A percentile compares a stretch with the other conserved stretches of the same genome.
Evolutionary conservation across 2,888 invertebrate genomes (phyloP).

Genomic region (Lamellibrachia satsuma): DNA sequence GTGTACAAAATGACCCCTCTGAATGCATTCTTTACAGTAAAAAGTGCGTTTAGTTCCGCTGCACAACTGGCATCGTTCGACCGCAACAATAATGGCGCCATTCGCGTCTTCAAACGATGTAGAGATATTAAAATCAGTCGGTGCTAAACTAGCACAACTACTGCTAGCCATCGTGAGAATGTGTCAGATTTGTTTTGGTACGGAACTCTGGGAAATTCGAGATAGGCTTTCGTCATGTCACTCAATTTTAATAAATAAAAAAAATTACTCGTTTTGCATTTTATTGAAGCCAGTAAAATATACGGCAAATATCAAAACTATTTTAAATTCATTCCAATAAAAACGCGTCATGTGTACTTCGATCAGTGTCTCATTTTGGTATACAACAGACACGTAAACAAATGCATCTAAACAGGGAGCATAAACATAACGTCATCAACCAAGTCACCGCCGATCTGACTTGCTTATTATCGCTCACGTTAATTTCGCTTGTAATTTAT

Average conservation of each 20-base stretch:
- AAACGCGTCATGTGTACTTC: neutral
- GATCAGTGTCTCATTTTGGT: neutral
- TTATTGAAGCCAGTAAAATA: neutral
- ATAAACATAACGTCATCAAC: conserved; percentile 13
- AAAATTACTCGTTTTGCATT: neutral
- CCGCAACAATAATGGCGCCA: conserved; percentile 38
- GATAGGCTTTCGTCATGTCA: neutral
- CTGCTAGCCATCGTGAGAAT: conserved; percentile 27
- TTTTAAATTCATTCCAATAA: neutral
- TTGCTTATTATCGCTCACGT: conserved; percentile 2
- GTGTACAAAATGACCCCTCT: conserved; percentile 36
- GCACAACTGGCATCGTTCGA: conserved; percentile 41
- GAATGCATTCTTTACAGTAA: conserved; percentile 38
- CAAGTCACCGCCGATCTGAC: conserved; percentile 12
- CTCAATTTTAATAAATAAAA: neutral
- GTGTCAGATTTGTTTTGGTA: conserved; percentile 17
- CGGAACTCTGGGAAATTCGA: conserved; percentile 6
- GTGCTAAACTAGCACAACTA: conserved; percentile 31
- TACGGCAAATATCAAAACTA: neutral
- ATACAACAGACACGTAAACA: neutral
- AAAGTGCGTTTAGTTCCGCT: conserved; percentile 35
- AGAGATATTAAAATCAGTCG: conserved; percentile 34
- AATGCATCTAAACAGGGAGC: conserved; percentile 10
- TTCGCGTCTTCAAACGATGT: conserved; percentile 33
- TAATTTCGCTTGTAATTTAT: neutral